These are phyloP conservation scores for Hylomyscus alleni DNA, from an alignment of 2,797 vertebrate species.

Conservation along the genomic window DNA sequence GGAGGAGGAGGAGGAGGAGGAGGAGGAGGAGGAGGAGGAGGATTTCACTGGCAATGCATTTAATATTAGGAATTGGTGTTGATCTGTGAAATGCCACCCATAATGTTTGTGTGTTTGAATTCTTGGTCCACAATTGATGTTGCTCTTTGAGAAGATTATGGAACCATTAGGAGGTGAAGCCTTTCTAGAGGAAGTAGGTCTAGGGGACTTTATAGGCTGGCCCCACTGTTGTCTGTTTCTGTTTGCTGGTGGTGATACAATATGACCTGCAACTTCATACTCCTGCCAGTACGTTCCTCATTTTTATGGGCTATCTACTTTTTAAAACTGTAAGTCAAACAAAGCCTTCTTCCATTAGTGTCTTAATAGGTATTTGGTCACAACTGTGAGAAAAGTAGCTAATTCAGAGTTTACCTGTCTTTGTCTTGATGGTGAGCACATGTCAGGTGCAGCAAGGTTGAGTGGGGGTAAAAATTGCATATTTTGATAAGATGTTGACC, in stretches of 20 bases:
- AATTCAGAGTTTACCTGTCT: not conserved
- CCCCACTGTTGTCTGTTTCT: not conserved
- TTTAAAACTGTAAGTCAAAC: not conserved
- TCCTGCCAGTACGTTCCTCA: not conserved
- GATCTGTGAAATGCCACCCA: not conserved
- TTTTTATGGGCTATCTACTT: not conserved
- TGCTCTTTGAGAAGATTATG: not conserved
- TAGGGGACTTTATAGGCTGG: not conserved
- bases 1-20: too few relatives aligned
- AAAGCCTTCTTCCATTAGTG: not conserved
- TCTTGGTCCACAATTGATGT: not conserved
- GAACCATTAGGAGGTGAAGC: not conserved
- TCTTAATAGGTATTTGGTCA: not conserved
- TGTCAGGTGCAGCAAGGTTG: not conserved
- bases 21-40: not conserved
- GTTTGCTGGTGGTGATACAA: not conserved
- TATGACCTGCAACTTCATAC: not conserved
- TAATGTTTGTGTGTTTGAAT: not conserved
- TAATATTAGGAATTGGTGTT: not conserved
- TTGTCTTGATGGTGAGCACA: conserved; percentile 9
- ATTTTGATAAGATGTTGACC: conserved; percentile 67
- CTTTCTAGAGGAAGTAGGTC: not conserved
- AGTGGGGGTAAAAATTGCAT: conserved; percentile 1
- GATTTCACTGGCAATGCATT: not conserved
- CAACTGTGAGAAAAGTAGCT: not conserved